Conservation (phyloP, 2,888 invertebrate species). For the Brenthis ino region DNA sequence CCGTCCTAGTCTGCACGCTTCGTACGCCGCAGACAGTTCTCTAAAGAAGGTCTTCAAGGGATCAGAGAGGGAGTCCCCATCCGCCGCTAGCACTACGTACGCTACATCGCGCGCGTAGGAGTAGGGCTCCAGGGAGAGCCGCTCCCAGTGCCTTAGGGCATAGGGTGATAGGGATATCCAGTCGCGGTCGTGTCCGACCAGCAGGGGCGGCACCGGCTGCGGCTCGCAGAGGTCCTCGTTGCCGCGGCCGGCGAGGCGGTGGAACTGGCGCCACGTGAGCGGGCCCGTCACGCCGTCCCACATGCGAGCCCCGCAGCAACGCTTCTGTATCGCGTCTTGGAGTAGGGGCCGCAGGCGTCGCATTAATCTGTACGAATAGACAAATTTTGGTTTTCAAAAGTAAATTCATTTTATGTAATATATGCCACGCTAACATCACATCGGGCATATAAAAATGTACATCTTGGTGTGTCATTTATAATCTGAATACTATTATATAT, state of each 20-base stretch:
- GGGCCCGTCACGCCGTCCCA: slow-evolving; percentile 99
- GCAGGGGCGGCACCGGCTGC: slow-evolving; percentile 96
- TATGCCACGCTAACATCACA: too few relatives aligned
- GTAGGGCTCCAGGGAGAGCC: slow-evolving; percentile 97
- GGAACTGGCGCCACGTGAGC: slow-evolving; percentile 98
- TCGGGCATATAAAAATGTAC: too few relatives aligned
- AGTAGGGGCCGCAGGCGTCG: slow-evolving; percentile 93
- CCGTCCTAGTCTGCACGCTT: slow-evolving; percentile 95
- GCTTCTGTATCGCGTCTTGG: slow-evolving; percentile 97
- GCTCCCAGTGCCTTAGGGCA: slow-evolving; percentile 97
- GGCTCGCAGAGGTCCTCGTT: slow-evolving; percentile 98
- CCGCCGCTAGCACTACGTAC: slow-evolving; percentile 97
- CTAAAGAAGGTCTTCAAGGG: slow-evolving; percentile 94
- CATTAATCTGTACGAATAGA: slow-evolving; percentile 85
- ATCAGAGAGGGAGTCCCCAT: slow-evolving; percentile 90
- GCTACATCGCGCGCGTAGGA: slow-evolving; percentile 97
- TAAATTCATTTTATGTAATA: neutral
- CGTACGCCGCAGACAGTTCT: slow-evolving; percentile 96
- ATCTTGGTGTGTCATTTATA: too few relatives aligned
- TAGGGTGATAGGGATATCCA: slow-evolving; percentile 97
- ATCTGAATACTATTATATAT: too few relatives aligned
- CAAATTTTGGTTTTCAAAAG: neutral
- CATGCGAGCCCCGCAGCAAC: slow-evolving; percentile 91
- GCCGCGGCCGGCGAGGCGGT: slow-evolving; percentile 95
- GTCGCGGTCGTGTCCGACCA: slow-evolving; percentile 97